A percentile compares a stretch with the other conserved stretches of the same genome.
Conservation (phyloP, 2,888 invertebrate genomes). For the Tachina fera region DNA sequence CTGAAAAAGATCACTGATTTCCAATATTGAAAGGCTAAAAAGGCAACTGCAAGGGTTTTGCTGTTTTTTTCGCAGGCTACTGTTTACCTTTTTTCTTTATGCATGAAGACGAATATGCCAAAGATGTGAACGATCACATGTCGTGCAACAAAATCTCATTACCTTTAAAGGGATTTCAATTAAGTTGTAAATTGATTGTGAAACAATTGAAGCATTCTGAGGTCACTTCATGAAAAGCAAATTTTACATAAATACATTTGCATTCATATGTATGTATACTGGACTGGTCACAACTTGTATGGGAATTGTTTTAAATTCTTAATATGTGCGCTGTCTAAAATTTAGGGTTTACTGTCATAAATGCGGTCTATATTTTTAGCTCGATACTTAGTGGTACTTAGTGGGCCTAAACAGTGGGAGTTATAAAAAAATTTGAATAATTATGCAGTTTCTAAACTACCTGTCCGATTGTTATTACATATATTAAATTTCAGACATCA, state of each 20-base stretch:
- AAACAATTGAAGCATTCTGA: conserved; percentile 75
- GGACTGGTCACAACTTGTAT: no score
- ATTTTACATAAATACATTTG: not conserved
- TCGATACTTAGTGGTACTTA: no score
- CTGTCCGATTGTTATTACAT: no score
- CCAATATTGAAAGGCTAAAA: conserved; percentile 69
- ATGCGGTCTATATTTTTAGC: no score
- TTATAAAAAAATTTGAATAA: no score
- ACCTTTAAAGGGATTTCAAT: conserved; percentile 81
- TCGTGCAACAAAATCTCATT: conserved; percentile 76
- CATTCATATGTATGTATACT: no score
- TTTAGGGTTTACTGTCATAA: no score
- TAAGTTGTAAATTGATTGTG: conserved; percentile 80
- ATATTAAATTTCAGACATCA: no score
- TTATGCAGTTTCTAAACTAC: no score
- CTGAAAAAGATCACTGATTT: conserved; percentile 65
- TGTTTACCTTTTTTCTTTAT: not conserved
- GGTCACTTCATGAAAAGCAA: conserved; percentile 48
- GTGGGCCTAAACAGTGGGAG: no score
- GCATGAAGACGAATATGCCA: conserved; percentile 30
- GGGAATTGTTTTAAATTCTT: no score
- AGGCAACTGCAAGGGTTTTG: conserved; percentile 69
- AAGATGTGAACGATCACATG: conserved; percentile 9
- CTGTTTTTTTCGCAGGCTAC: not conserved
- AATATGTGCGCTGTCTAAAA: no score